Evolutionary conservation across 2,113 vertebrate species (phyloP).

Genomic region (Erythrocercus mccallii): DNA sequence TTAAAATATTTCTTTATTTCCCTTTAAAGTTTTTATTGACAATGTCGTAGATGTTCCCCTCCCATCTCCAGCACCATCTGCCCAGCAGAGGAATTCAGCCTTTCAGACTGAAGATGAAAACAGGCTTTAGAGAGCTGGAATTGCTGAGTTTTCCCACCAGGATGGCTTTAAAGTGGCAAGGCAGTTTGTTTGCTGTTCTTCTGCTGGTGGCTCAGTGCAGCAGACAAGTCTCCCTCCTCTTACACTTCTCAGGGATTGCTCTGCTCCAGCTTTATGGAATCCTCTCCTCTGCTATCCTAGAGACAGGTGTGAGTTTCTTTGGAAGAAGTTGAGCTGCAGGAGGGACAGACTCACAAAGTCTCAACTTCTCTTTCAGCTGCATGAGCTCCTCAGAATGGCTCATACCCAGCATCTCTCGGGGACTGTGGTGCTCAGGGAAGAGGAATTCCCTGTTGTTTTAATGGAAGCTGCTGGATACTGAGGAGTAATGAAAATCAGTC

Average conservation of each 20-base stretch:
- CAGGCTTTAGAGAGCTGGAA: neutral
- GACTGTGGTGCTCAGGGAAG: neutral
- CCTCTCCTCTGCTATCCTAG: neutral
- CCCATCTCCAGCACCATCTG: neutral
- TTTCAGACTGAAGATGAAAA: neutral
- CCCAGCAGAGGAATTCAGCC: neutral
- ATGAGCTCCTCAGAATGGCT: neutral
- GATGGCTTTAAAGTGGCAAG: neutral
- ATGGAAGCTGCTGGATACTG: neutral
- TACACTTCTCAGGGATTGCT: neutral
- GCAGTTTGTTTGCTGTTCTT: neutral
- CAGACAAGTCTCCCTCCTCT: neutral
- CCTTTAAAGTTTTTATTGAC: neutral
- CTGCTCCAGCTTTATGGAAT: neutral
- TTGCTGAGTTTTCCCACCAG: neutral
- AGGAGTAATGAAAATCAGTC: neutral
- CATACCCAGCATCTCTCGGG: neutral
- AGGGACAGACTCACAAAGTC: neutral
- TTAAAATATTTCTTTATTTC: neutral
- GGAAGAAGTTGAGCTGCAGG: neutral
- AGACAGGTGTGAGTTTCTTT: neutral
- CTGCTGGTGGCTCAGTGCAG: neutral
- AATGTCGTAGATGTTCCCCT: neutral
- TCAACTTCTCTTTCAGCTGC: neutral
- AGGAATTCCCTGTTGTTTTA: neutral